A percentile compares a stretch with the other conserved stretches of the same genome.
phyloP scores from a whole-genome alignment of 30 jellyfish, hydroid and myxozoan genomes.

The Hydractinia echinata region DNA sequence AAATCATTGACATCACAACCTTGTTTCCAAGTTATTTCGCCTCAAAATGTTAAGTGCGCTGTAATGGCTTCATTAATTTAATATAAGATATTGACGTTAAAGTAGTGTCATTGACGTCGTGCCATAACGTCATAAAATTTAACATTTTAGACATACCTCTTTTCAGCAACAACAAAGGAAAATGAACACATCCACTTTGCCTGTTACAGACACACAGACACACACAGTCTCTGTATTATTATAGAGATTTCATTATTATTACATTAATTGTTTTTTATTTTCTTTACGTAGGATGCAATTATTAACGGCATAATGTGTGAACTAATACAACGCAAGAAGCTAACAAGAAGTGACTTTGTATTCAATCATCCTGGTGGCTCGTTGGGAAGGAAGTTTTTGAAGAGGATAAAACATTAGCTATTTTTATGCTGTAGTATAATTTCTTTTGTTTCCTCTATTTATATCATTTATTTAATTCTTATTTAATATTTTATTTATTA shows the following conservation, averaged over 20 bases:
- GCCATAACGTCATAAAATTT: too few species aligned
- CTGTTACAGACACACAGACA: too few species aligned
- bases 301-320: slow-evolving; percentile 20
- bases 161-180: too few species aligned
- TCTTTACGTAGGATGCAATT: slow-evolving; percentile 12
- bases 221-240: too few species aligned
- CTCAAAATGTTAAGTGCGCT: too few species aligned
- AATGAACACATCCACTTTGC: too few species aligned
- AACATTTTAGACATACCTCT: too few species aligned
- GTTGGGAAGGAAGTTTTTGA: not conserved
- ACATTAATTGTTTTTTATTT: not conserved
- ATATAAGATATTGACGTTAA: too few species aligned
- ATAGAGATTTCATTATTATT: not conserved
- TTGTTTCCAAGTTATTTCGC: too few species aligned
- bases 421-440: not conserved
- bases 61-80: too few species aligned
- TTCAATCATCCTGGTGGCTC: slow-evolving; percentile 23
- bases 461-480: not conserved
- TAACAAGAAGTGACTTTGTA: slow-evolving; percentile 4
- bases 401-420: not conserved
- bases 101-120: too few species aligned
- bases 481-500: not conserved
- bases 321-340: not conserved
- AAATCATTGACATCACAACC: too few species aligned
- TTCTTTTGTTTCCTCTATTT: not conserved